A percentile compares a stretch with the other conserved stretches of the same genome.
phyloP scores from a whole-genome alignment of 2,113 vertebrate genomes.

The Cyanoderma ruficeps region DNA sequence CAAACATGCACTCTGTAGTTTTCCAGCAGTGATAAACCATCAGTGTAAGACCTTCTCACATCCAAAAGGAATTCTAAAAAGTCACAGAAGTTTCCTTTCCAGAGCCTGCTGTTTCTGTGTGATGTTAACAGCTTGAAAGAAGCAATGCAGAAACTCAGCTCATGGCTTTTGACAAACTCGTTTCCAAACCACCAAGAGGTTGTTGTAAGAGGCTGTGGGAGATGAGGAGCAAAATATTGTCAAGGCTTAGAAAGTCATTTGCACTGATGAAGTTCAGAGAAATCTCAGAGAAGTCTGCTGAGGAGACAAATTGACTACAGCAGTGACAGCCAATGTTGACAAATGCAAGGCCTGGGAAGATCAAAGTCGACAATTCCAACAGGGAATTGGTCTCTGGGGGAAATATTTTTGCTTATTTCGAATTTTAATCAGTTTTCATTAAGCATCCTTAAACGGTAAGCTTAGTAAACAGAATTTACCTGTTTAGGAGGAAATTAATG shows the following conservation, averaged over 20 bases:
- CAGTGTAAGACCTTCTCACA: not conserved
- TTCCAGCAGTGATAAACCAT: not conserved
- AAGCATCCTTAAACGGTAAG: not conserved
- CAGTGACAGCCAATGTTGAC: not conserved
- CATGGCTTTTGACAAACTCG: not conserved
- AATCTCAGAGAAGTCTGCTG: not conserved
- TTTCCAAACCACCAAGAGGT: not conserved
- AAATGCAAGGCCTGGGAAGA: not conserved
- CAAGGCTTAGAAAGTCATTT: not conserved
- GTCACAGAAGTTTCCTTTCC: not conserved
- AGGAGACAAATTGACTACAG: not conserved
- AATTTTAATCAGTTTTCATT: not conserved
- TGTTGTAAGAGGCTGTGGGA: not conserved
- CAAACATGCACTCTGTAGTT: accelerated
- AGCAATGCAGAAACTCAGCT: not conserved
- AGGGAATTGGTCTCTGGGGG: not conserved
- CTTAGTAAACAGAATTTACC: not conserved
- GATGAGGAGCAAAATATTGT: not conserved
- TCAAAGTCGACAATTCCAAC: not conserved
- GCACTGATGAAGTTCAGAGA: not conserved
- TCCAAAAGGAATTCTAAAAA: not conserved
- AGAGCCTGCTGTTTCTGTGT: not conserved
- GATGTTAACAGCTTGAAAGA: not conserved
- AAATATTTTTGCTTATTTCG: not conserved
- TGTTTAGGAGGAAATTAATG: not conserved